These are phyloP conservation scores for Drosophila seclusa DNA, from an alignment of 2,888 invertebrate species.

Conservation along the genomic window DNA sequence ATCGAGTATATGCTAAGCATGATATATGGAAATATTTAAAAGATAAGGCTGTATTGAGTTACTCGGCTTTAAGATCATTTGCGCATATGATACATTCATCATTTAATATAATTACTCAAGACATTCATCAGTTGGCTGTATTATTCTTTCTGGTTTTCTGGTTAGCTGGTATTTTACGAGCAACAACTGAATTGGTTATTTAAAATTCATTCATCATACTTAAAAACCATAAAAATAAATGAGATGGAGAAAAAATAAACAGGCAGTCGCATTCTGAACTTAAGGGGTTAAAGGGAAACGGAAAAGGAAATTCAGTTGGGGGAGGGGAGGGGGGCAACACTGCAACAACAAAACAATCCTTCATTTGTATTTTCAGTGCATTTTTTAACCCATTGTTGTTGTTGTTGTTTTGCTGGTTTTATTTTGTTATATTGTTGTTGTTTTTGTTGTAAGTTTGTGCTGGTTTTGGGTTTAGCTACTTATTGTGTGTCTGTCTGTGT, in stretches of 20 bases:
- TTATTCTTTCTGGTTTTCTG: conserved; percentile 3
- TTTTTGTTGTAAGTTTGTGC: conserved; percentile 37
- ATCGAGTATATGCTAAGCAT: not conserved
- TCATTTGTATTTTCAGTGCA: conserved; percentile 67
- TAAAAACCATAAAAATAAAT: conserved; percentile 33
- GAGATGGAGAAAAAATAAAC: conserved; percentile 9
- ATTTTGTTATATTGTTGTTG: conserved; percentile 20
- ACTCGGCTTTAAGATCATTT: conserved; percentile 12
- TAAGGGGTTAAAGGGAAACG: not conserved
- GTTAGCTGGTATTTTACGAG: conserved; percentile 24
- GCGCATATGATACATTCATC: conserved; percentile 45
- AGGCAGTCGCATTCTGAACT: conserved; percentile 12
- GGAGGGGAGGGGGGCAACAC: conserved; percentile 14
- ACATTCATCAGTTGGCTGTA: conserved; percentile 28
- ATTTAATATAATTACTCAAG: conserved; percentile 48
- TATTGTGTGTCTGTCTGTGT: conserved; percentile 36
- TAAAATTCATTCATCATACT: conserved; percentile 80
- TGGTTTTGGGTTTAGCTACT: conserved; percentile 58
- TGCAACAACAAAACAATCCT: conserved; percentile 59
- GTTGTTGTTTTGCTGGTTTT: conserved; percentile 9
- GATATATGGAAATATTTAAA: not conserved
- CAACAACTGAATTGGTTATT: conserved; percentile 63
- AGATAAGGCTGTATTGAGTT: not conserved
- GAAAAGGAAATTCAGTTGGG: not conserved
- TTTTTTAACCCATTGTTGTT: conserved; percentile 35